Conservation (phyloP, 2,797 vertebrate species). For the Takifugu ocellatus region DNA sequence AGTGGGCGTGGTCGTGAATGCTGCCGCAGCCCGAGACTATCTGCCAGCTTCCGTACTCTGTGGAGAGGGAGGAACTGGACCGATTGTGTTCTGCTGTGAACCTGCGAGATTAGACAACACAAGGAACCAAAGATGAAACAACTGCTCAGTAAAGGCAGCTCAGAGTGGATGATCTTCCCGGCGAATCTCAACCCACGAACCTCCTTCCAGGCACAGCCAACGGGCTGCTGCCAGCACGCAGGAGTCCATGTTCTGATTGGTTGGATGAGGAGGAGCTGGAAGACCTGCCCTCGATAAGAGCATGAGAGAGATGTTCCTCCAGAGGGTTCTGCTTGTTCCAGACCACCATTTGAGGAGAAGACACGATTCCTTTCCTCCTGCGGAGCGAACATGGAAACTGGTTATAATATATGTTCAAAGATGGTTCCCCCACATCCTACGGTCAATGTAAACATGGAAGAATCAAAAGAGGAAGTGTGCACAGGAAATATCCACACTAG, state of each 20-base stretch:
- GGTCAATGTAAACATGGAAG: too few relatives aligned
- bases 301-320: constrained; percentile 80
- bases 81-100: constrained; percentile 83
- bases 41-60: constrained; percentile 99
- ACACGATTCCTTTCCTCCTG: constrained; percentile 87
- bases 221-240: constrained; percentile 90
- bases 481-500: too few relatives aligned
- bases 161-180: background rate
- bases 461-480: too few relatives aligned
- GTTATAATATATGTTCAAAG: too few relatives aligned
- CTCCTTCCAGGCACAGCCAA: constrained; percentile 85
- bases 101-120: constrained; percentile 63
- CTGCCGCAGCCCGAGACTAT: constrained; percentile 97
- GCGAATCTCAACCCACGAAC: constrained; percentile 38
- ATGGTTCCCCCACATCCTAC: too few relatives aligned
- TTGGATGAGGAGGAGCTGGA: constrained; percentile 95
- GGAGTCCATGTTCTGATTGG: constrained; percentile 84
- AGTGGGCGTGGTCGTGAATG: constrained; percentile 88
- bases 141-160: background rate
- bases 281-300: constrained; percentile 79
- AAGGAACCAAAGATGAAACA: background rate
- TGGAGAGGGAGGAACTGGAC: constrained; percentile 94
- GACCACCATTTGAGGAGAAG: constrained; percentile 83
- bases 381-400: background rate
- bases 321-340: constrained; percentile 80